Evolutionary conservation across 2,888 invertebrate species (phyloP).

Genomic region (Pandemis cinnamomeana): DNA sequence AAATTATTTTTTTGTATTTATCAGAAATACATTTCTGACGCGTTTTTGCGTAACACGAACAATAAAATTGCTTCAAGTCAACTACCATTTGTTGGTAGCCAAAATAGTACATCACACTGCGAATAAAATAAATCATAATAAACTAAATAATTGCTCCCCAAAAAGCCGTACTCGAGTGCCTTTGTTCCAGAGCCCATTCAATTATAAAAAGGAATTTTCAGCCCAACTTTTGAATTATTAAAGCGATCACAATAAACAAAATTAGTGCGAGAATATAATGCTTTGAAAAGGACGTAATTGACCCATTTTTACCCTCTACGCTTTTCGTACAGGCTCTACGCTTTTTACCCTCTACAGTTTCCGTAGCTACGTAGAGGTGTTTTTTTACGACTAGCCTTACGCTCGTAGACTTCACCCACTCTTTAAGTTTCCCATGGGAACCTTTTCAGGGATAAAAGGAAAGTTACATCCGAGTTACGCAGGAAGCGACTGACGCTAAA

Average conservation of each 20-base stretch:
- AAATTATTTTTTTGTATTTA: too few species aligned
- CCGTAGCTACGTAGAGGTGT: slow-evolving; percentile 6
- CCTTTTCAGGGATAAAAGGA: slow-evolving; percentile 35
- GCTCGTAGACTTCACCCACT: slow-evolving; percentile 12
- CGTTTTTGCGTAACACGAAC: too few species aligned
- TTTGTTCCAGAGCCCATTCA: not conserved
- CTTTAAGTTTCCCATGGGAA: slow-evolving; percentile 21
- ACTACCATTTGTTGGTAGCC: not conserved
- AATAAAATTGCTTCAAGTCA: too few species aligned
- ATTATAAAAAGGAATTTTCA: slow-evolving; percentile 7
- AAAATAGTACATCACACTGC: not conserved
- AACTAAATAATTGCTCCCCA: not conserved
- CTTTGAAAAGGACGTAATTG: slow-evolving; percentile 10
- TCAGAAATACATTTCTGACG: too few species aligned
- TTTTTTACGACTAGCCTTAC: slow-evolving; percentile 15
- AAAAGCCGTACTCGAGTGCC: not conserved
- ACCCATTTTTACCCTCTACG: slow-evolving; percentile 13
- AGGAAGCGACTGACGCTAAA: slow-evolving; percentile 10
- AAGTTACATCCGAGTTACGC: slow-evolving; percentile 29
- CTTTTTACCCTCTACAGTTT: slow-evolving; percentile 11
- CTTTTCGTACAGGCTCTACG: slow-evolving; percentile 6
- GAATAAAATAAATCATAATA: not conserved
- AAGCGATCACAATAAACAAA: slow-evolving; percentile 13
- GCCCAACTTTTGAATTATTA: slow-evolving; percentile 1
- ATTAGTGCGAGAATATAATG: slow-evolving; percentile 12